phyloP scores from a whole-genome alignment of 2,113 vertebrate genomes.

The Poecile atricapillus region DNA sequence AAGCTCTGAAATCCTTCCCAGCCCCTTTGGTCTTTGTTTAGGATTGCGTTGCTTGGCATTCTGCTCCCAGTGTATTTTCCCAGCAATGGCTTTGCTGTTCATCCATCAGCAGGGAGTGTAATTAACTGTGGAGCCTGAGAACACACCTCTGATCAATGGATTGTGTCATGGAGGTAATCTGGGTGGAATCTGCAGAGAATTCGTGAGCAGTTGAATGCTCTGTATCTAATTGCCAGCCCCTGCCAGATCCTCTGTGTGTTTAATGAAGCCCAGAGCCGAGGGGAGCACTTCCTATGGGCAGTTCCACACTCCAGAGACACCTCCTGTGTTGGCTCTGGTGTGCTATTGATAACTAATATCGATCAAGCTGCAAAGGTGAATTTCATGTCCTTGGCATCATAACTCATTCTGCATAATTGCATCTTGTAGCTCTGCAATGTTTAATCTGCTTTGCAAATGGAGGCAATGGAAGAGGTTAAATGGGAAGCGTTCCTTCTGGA shows the following conservation, averaged over 20 bases:
- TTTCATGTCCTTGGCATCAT: neutral
- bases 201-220: neutral
- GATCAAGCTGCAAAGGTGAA: slow-evolving; percentile 26
- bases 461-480: slow-evolving; percentile 55
- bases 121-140: slow-evolving; percentile 55
- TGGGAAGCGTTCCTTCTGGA: slow-evolving; percentile 55
- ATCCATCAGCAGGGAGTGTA: slow-evolving; percentile 55
- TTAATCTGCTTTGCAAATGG: slow-evolving; percentile 57
- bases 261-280: neutral
- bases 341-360: neutral
- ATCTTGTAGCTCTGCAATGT: neutral
- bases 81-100: slow-evolving; percentile 31
- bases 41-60: neutral
- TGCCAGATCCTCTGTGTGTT: slow-evolving; percentile 9
- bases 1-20: slow-evolving; percentile 8
- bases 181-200: slow-evolving; percentile 49
- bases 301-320: neutral
- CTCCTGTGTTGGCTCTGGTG: neutral
- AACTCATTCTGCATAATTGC: neutral
- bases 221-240: slow-evolving; percentile 22
- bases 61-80: neutral
- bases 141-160: slow-evolving; percentile 59
- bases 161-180: slow-evolving; percentile 47
- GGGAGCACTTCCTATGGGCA: neutral
- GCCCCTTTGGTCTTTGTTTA: slow-evolving; percentile 16